phyloP scores from a whole-genome alignment of 2,113 vertebrate genomes.

The Daubentonia madagascariensis region DNA sequence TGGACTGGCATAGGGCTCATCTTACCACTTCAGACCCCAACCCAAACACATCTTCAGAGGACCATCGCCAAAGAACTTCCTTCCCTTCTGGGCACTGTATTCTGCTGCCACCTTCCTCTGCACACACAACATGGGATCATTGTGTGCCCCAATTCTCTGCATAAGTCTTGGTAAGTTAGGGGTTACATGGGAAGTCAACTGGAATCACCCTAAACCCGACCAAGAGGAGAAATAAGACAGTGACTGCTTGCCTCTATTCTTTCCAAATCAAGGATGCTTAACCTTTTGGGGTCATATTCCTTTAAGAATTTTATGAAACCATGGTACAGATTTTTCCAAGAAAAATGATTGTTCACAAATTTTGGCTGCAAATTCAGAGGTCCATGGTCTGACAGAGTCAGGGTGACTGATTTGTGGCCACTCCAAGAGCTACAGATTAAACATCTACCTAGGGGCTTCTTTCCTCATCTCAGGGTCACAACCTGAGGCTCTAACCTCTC shows the following conservation, averaged over 20 bases:
- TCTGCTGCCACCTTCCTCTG: not conserved
- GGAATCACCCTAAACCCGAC: not conserved
- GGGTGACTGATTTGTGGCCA: not conserved
- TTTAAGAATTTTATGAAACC: conserved; percentile 21
- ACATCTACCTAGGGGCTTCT: not conserved
- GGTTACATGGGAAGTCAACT: not conserved
- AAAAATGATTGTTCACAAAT: conserved; percentile 6
- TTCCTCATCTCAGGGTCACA: not conserved
- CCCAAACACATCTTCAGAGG: not conserved
- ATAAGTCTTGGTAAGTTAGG: not conserved
- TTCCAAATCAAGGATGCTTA: not conserved
- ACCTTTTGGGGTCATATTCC: not conserved
- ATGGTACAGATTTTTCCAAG: not conserved
- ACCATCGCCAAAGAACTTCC: not conserved
- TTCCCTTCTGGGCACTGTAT: not conserved
- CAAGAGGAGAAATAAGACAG: not conserved
- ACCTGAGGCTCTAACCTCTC: not conserved
- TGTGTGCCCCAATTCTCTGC: not conserved
- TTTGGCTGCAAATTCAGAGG: not conserved
- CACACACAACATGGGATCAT: not conserved
- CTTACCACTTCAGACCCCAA: not conserved
- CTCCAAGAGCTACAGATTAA: not conserved
- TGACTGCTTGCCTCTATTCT: not conserved
- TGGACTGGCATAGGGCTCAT: not conserved
- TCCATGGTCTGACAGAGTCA: not conserved